Base-by-base conservation (phyloP, 2,888 invertebrate species). In the Netelia fuscicornis region DNA sequence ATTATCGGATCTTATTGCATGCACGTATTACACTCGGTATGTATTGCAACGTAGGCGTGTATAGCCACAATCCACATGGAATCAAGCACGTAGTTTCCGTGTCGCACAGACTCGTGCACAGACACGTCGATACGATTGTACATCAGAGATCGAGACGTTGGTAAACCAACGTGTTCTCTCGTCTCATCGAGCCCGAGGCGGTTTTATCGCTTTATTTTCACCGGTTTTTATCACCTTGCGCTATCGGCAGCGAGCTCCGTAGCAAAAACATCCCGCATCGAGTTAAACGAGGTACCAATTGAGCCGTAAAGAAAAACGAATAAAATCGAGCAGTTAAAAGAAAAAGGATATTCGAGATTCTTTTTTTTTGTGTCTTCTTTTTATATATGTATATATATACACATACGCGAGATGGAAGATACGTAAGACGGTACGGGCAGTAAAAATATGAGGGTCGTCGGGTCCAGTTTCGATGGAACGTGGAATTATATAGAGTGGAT, bases 181-280 rank as follows among this genome's bases (percentile, higher is more conserved):
- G 65, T 80, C 58, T 76, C 44, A 20, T 20, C 30, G 20, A 54
- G 10, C 6, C 9, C n/a, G 23, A 75, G 52, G 48, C 48, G 13
- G 13, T 81, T 78, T 81, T 84, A 81, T 84, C 77, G 74, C 56
- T 77, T 77, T 77, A 84, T 84, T 84, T 84, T 56, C 77, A 74
- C 77, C 72, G 67, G 72, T 54, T 77, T 76, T 75, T 75, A 81
- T 81, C 74, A 60, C 68, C 60, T 75, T 70, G 56, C 30, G 10
- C 20, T 48, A 70, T 78, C 74, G 9, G 25, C 17, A 54, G 42
- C 13, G 48, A 60, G 60, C 23, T 75, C 25, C 13, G 23, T 20
- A 71, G 23, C 23, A 42, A 65, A 74, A 81, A 30, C 25, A 64
- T 25, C 42, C 17, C 23, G n/a, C 54, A 62, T 54, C 10, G 37